These are phyloP conservation scores for Aproaerema taeniolella DNA, from an alignment of 2,888 invertebrate species.

Conservation along the genomic window DNA sequence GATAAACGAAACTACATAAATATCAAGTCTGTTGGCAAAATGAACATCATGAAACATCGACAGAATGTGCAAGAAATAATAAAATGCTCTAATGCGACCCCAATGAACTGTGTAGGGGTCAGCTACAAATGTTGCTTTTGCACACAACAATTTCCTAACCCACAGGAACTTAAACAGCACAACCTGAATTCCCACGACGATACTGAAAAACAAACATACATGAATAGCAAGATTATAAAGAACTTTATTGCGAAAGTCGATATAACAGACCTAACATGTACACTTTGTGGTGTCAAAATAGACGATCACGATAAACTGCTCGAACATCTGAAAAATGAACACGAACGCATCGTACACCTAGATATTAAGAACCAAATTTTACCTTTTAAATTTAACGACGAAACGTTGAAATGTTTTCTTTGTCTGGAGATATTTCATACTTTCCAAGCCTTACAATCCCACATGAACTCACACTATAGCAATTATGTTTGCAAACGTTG, in stretches of 20 bases:
- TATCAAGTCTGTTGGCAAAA: background rate
- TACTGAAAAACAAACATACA: background rate
- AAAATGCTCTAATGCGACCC: constrained; percentile 18
- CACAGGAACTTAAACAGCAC: constrained; percentile 27
- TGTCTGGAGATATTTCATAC: constrained; percentile 24
- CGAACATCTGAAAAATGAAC: constrained; percentile 22
- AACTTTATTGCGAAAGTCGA: constrained; percentile 24
- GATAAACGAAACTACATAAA: too few relatives aligned
- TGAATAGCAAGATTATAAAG: background rate
- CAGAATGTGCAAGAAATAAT: constrained; percentile 13
- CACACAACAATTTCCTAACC: constrained; percentile 20
- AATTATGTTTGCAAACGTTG: constrained; percentile 52
- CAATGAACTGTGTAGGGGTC: constrained; percentile 25
- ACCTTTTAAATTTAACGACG: constrained; percentile 38
- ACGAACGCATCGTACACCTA: constrained; percentile 24
- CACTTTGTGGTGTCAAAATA: constrained; percentile 10
- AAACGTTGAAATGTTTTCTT: constrained; percentile 25
- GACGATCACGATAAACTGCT: constrained; percentile 10
- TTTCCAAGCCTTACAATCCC: constrained; percentile 46
- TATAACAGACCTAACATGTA: constrained; percentile 28
- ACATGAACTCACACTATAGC: constrained; percentile 54
- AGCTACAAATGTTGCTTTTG: constrained; percentile 31
- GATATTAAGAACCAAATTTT: constrained; percentile 35
- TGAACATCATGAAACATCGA: background rate
- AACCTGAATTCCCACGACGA: constrained; percentile 12